Base-by-base conservation (phyloP, 1,140 invertebrate species). In the Pinna nobilis region DNA sequence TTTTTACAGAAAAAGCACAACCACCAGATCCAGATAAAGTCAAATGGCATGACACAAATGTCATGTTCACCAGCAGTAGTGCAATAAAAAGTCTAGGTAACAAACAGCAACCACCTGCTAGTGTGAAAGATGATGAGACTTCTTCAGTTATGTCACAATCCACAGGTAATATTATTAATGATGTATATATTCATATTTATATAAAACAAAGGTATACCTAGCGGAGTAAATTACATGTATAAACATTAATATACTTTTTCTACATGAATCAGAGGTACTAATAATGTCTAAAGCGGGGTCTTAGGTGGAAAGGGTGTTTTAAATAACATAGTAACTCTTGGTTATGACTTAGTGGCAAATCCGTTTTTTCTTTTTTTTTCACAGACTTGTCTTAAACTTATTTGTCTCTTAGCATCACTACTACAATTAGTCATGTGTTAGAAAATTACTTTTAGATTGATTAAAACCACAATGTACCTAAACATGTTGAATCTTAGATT, bases 11-110 rank as follows among this genome's bases (percentile, higher is more conserved):
- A 69, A 41, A 37, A 68, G 63, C 35, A 63, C 53, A 28, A 28
- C 37, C 51, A 32, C 51, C 51, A 30, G 44, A 50, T 23, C 35
- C 57, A 18, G 53, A 67, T 20, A 37, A 61, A 37, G 65, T 72
- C n/a, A 75, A 47, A 68, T 81, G 79, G 76, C 57, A 78, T 35
- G 76, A 74, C 57, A 51, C 74, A 3, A 76, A 81, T 68, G 76
- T 78, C 3, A 81, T 81, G 79, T 81, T 81, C 49, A 73, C 73
- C 15, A 44, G 39, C 39, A 33, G 37, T 11, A 20, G n/a, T n/a
- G n/a, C n/a, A n/a, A n/a, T n/a, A n/a, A n/a, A 53, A 18, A 49
- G 47, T 18, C 25, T 74, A 37, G 44, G 69, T n/a, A 69, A 55
- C 41, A 13, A 68, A 25, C 63, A 23, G 41, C 57, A 55, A 44